phyloP scores from a whole-genome alignment of 1,140 invertebrate species.

The Cherax destructor region DNA sequence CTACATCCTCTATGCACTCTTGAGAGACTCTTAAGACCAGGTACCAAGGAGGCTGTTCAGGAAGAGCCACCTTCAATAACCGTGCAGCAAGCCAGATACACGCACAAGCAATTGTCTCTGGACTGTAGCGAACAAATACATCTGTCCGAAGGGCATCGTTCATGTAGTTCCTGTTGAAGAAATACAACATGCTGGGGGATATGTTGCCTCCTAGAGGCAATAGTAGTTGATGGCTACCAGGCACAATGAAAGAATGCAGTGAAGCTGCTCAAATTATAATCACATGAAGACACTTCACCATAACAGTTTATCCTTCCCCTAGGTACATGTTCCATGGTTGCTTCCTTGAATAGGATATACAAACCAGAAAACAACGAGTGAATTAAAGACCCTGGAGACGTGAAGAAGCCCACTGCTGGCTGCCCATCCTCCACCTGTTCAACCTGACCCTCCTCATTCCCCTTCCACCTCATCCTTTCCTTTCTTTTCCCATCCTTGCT shows the following conservation, averaged over 20 bases:
- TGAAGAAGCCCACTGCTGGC: constrained; percentile 33
- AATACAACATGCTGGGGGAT: constrained; percentile 65
- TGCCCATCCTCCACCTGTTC: constrained; percentile 50
- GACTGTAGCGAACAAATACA: constrained; percentile 96
- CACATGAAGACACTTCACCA: constrained; percentile 43
- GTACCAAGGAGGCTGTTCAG: constrained; percentile 93
- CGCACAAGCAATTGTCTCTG: constrained; percentile 98
- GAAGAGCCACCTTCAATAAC: constrained; percentile 88
- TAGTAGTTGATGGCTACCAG: constrained; percentile 63
- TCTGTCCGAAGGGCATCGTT: constrained; percentile 98
- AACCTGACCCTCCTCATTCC: constrained; percentile 58
- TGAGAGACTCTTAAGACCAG: constrained; percentile 89
- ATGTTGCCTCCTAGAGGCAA: constrained; percentile 7
- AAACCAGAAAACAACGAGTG: constrained; percentile 41
- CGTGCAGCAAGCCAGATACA: constrained; percentile 97
- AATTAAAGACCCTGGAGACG: constrained; percentile 21
- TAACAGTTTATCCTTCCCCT: constrained; percentile 22
- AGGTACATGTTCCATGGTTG: constrained; percentile 14
- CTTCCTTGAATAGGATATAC: constrained; percentile 49
- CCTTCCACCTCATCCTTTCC: constrained; percentile 28
- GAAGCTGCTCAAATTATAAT: constrained; percentile 50
- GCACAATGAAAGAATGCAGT: constrained; percentile 44
- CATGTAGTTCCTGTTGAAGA: constrained; percentile 92
- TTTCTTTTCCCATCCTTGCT: neutral
- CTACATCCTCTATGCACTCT: constrained; percentile 89